Conservation (phyloP, 2,888 invertebrate genomes). For the Agriotes lineatus region DNA sequence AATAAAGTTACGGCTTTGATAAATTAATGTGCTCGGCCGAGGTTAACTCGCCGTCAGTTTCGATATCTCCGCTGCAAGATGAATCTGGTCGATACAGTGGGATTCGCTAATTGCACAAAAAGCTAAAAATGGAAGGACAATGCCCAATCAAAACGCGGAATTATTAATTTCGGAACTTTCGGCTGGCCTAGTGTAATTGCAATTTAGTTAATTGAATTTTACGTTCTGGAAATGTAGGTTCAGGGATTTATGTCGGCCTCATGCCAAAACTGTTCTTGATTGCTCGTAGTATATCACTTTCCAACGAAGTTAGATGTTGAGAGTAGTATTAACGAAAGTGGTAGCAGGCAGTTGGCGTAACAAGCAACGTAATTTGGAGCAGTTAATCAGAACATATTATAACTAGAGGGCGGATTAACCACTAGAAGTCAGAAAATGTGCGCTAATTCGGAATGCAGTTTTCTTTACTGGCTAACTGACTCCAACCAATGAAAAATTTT, state of each 20-base stretch:
- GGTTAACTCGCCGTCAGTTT: constrained; percentile 33
- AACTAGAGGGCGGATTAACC: background rate
- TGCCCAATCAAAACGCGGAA: too few relatives aligned
- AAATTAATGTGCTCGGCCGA: constrained; percentile 39
- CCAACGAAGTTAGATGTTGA: constrained; percentile 24
- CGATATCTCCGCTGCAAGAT: constrained; percentile 22
- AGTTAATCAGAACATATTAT: constrained; percentile 34
- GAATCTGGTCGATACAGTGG: too few relatives aligned
- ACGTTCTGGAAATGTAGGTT: constrained; percentile 23
- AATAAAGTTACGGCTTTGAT: constrained; percentile 46
- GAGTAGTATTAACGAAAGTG: constrained; percentile 29
- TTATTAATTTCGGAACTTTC: background rate
- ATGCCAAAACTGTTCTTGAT: constrained; percentile 33
- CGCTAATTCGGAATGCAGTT: too few relatives aligned
- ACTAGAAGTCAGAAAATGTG: background rate
- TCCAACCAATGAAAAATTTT: background rate
- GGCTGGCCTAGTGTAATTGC: background rate
- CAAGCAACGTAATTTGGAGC: constrained; percentile 32
- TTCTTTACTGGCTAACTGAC: background rate
- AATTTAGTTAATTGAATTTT: constrained; percentile 26
- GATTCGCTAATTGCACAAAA: too few relatives aligned
- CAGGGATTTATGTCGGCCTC: constrained; percentile 28
- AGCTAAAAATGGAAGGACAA: too few relatives aligned
- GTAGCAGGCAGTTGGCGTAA: constrained; percentile 27
- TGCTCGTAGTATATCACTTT: constrained; percentile 34